Conservation (phyloP, 2,113 vertebrate genomes). For the Ranitomeya imitator region DNA sequence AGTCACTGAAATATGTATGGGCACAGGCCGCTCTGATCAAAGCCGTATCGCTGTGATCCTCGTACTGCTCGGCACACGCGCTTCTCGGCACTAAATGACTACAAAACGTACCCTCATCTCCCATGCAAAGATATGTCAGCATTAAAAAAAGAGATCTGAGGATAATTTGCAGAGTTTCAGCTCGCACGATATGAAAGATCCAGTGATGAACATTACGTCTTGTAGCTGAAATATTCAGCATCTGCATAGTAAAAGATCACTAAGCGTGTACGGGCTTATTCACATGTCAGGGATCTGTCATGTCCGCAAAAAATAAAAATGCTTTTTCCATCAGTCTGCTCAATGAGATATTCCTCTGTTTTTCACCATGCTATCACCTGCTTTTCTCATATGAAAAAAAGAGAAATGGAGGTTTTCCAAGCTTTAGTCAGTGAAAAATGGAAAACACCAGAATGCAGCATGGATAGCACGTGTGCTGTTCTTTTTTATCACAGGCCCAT, state of each 20-base stretch:
- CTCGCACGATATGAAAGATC: constrained; percentile 11
- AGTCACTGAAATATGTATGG: constrained; percentile 33
- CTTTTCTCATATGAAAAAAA: too few relatives aligned
- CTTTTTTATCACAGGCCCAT: too few relatives aligned
- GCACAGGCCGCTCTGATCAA: constrained; percentile 26
- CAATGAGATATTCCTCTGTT: too few relatives aligned
- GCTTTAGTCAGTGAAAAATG: too few relatives aligned
- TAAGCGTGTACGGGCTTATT: too few relatives aligned
- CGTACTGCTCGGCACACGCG: not conserved
- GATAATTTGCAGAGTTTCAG: not conserved
- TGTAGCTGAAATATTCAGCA: not conserved
- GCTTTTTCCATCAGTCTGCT: not conserved
- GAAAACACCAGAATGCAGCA: too few relatives aligned
- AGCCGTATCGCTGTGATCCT: not conserved
- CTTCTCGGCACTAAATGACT: constrained; percentile 28
- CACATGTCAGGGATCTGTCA: too few relatives aligned
- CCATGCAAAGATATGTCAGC: constrained; percentile 25
- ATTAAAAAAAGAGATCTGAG: constrained; percentile 34
- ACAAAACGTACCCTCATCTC: constrained; percentile 19
- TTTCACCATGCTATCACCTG: too few relatives aligned
- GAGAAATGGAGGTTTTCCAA: too few relatives aligned
- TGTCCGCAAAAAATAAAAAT: too few relatives aligned
- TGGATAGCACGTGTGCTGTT: too few relatives aligned
- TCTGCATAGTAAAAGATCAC: not conserved
- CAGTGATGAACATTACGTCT: not conserved